A percentile compares a stretch with the other conserved stretches of the same genome.
Evolutionary conservation across 2,888 invertebrate genomes (phyloP).

Genomic region (Drosophila tripunctata): DNA sequence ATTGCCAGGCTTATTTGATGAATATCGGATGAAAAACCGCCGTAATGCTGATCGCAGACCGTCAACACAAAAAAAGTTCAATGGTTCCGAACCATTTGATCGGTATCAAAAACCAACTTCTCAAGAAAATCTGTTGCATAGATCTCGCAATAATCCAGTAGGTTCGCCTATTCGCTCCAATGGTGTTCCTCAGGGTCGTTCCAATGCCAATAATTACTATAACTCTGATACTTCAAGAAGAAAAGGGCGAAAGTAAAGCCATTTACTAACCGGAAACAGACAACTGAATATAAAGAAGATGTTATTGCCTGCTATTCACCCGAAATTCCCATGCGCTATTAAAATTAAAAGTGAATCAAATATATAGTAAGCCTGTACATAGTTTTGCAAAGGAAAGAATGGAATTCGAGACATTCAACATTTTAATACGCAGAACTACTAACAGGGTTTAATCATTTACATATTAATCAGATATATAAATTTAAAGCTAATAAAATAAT

Average conservation of each 20-base stretch:
- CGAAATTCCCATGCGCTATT: not conserved
- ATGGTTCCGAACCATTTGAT: slow-evolving; percentile 6
- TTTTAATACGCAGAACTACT: not conserved
- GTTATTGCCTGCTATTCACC: not conserved
- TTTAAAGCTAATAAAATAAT: slow-evolving; percentile 17
- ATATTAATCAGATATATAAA: slow-evolving; percentile 12
- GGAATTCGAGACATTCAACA: not conserved
- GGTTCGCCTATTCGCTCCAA: slow-evolving; percentile 1
- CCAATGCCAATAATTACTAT: not conserved
- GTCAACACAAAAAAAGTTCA: not conserved
- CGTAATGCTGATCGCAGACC: slow-evolving; percentile 5
- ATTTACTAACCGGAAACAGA: not conserved
- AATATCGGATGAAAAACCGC: slow-evolving; percentile 18
- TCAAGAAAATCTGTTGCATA: slow-evolving; percentile 18
- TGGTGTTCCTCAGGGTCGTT: slow-evolving; percentile 1
- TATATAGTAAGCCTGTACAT: not conserved
- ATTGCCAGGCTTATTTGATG: slow-evolving; percentile 11
- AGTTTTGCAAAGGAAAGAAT: not conserved
- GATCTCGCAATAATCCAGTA: not conserved
- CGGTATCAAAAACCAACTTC: slow-evolving; percentile 8
- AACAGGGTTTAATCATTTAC: not conserved
- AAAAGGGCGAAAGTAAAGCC: not conserved
- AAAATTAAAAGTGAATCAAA: not conserved
- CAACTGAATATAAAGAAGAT: not conserved
- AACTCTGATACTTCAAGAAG: not conserved